phyloP scores from a whole-genome alignment of 2,888 invertebrate species.

The Ctena decussata region DNA sequence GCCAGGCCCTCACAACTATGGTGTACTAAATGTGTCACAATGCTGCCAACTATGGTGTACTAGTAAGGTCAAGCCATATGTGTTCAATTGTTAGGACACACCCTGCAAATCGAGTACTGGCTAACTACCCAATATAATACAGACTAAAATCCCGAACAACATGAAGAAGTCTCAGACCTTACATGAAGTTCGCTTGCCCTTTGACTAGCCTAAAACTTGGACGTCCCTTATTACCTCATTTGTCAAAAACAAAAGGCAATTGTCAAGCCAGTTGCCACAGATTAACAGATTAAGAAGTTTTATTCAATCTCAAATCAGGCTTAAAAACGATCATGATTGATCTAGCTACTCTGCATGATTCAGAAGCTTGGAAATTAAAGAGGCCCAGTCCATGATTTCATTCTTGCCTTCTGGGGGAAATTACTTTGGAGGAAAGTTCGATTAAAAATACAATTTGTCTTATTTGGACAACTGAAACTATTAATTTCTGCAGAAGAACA shows the following conservation, averaged over 20 bases:
- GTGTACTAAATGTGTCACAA: too few species aligned
- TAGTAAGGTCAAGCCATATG: too few species aligned
- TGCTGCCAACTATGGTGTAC: too few species aligned
- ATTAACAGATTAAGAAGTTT: neutral
- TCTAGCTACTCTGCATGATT: constrained; percentile 23
- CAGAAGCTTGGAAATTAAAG: constrained; percentile 42
- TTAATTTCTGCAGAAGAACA: neutral
- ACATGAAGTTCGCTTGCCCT: too few species aligned
- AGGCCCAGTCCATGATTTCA: constrained; percentile 22
- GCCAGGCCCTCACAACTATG: too few species aligned
- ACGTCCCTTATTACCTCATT: neutral
- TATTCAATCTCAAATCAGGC: constrained; percentile 23
- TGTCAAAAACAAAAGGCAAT: neutral
- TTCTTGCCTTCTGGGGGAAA: constrained; percentile 15
- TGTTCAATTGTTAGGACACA: too few species aligned
- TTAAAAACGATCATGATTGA: constrained; percentile 49
- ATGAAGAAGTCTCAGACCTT: too few species aligned
- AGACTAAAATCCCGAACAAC: too few species aligned
- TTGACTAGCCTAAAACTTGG: too few species aligned
- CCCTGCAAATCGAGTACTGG: too few species aligned
- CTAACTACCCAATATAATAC: too few species aligned
- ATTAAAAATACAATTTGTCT: neutral
- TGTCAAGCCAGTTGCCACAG: neutral
- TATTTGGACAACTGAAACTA: neutral
- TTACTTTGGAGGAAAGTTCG: neutral